These are phyloP conservation scores for Elymnias hypermnestra DNA, from an alignment of 1,140 invertebrate species.

Conservation along the genomic window DNA sequence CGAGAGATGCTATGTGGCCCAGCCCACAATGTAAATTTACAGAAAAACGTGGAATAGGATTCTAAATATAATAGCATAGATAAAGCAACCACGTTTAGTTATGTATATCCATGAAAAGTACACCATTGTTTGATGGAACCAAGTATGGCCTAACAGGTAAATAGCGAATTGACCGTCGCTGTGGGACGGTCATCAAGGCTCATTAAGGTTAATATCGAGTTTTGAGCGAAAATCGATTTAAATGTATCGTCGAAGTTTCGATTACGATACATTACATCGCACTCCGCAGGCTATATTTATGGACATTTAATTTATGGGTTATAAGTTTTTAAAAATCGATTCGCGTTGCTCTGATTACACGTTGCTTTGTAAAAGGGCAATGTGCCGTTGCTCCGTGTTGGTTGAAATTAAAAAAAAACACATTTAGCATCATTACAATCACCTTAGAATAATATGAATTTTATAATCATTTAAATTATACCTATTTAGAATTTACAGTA, in stretches of 20 bases:
- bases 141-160: constrained; percentile 8
- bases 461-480: too few relatives aligned
- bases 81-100: too few relatives aligned
- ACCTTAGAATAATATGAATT: too few relatives aligned
- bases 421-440: too few relatives aligned
- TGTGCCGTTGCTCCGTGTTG: not conserved
- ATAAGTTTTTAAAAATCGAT: constrained; percentile 32
- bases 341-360: constrained; percentile 27
- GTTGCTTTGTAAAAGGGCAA: constrained; percentile 6
- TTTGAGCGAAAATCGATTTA: constrained; percentile 67
- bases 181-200: constrained; percentile 48
- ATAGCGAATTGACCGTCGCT: constrained; percentile 19
- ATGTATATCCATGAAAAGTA: too few relatives aligned
- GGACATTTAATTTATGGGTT: constrained; percentile 37
- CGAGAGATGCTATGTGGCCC: too few relatives aligned
- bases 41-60: too few relatives aligned
- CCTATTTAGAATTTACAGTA: too few relatives aligned
- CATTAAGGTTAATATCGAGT: constrained; percentile 67
- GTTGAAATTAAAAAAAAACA: too few relatives aligned
- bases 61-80: too few relatives aligned
- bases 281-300: constrained; percentile 30
- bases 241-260: constrained; percentile 64
- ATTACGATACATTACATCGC: constrained; percentile 50
- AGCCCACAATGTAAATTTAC: too few relatives aligned
- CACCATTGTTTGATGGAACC: too few relatives aligned